Base-by-base conservation (phyloP, 2,888 invertebrate species). In the Aproaerema taeniolella region DNA sequence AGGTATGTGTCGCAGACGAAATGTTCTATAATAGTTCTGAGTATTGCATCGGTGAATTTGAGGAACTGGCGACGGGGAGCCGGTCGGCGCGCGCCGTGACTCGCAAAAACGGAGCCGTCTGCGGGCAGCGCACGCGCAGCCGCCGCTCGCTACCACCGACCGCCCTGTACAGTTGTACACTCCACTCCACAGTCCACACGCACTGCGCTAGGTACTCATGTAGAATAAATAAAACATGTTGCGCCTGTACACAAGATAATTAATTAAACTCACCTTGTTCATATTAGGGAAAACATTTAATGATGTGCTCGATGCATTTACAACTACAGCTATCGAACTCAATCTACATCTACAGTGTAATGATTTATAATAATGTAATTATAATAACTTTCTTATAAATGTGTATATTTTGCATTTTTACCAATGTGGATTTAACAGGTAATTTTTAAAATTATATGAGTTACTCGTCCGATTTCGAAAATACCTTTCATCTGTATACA, bases 61-160 rank as follows among this genome's bases (percentile, higher is more conserved):
- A 69, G 64, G 69, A 75, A 70, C 66, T 55, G 67, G 55, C 68
- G 65, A 54, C 67, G 61, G 61, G 63, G 62, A 60, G 67, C 52
- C 55, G 55, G 38, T 47, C 55, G 46, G 51, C 67, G 60, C 74
- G 77, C 70, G 71, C 74, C 81, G 71, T 70, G 75, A 73, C 78
- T 74, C 56, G 61, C 82, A 83, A 83, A 82, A 83, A 85, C 79
- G 55, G 52, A 65, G 59, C 63, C 55, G 81, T 73, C 76, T 75
- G 71, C 61, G 62, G 51, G 58, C 54, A 58, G 69, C 38, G 31
- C 35, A 12, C 43, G 33, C 37, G 41, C 35, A 30, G 35, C 36
- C 14, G 8, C 13, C 6, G 28, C 26, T 10, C 35, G 12, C 34
- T 8, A 6, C 25, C 26, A 6, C 20, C n/a, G n/a, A n/a, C n/a